Evolutionary conservation across 1,140 invertebrate species (phyloP).

Genomic region (Cyclargus thomasi): DNA sequence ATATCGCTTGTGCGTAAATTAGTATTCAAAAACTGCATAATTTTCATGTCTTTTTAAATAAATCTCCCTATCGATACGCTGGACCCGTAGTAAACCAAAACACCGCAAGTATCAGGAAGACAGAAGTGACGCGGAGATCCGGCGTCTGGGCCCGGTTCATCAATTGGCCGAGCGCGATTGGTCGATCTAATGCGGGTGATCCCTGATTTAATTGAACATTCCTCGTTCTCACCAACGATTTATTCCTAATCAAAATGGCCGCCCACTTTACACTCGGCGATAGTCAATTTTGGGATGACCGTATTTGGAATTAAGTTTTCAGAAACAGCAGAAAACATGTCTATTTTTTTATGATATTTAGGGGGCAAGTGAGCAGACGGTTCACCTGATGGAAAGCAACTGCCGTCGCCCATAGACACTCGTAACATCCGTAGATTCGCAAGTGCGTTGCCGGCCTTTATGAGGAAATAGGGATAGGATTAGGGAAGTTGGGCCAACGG

Average conservation of each 20-base stretch:
- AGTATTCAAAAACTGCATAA: no score
- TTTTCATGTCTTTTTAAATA: no score
- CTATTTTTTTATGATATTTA: neutral
- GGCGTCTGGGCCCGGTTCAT: conserved; percentile 20
- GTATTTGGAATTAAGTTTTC: neutral
- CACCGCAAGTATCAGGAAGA: neutral
- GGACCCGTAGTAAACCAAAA: no score
- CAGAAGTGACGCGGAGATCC: neutral
- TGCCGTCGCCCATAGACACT: no score
- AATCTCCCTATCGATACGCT: no score
- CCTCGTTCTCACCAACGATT: conserved; percentile 32
- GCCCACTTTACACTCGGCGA: neutral
- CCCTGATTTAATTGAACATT: conserved; percentile 64
- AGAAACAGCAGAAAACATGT: neutral
- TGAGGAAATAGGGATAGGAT: no score
- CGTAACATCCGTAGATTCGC: no score
- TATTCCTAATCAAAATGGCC: neutral
- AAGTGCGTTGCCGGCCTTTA: no score
- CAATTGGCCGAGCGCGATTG: conserved; percentile 38
- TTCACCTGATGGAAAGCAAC: no score
- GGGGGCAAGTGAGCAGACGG: no score
- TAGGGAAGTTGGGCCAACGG: no score
- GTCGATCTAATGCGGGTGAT: conserved; percentile 57
- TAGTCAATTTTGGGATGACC: neutral
- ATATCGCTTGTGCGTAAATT: no score